Evolutionary conservation across 2,888 invertebrate species (phyloP).

Genomic region (Piscicola geometra): DNA sequence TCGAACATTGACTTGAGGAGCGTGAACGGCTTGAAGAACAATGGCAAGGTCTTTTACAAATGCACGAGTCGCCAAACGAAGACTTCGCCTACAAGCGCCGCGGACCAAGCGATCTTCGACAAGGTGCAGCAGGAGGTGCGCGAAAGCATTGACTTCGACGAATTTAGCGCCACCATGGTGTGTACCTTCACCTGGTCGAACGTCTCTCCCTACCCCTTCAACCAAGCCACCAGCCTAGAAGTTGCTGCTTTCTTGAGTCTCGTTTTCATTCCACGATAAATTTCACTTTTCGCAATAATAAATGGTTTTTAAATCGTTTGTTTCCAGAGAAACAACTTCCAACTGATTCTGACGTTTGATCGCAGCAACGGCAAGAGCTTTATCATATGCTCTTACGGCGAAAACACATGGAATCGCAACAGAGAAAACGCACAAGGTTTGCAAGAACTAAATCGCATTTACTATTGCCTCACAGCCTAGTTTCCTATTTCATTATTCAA

Average conservation of each 20-base stretch:
- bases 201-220: constrained; percentile 34
- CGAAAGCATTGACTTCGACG: constrained; percentile 8
- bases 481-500: too few relatives aligned
- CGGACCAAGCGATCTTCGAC: constrained; percentile 15
- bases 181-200: constrained; percentile 32
- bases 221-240: background rate
- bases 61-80: constrained; percentile 17
- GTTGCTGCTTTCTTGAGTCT: too few relatives aligned
- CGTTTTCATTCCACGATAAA: too few relatives aligned
- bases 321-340: constrained; percentile 29
- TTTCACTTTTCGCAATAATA: too few relatives aligned
- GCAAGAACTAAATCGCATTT: background rate
- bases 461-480: background rate
- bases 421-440: constrained; percentile 31
- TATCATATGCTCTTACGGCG: constrained; percentile 25
- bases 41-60: constrained; percentile 14
- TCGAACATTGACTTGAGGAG: constrained; percentile 28
- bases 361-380: constrained; percentile 26
- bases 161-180: constrained; percentile 28
- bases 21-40: background rate
- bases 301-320: too few relatives aligned
- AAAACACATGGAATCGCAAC: constrained; percentile 16
- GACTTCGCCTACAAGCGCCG: background rate
- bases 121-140: background rate
- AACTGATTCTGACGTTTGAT: constrained; percentile 27